Conservation (phyloP, 2,113 vertebrate genomes). For the Notothenia rossii region DNA sequence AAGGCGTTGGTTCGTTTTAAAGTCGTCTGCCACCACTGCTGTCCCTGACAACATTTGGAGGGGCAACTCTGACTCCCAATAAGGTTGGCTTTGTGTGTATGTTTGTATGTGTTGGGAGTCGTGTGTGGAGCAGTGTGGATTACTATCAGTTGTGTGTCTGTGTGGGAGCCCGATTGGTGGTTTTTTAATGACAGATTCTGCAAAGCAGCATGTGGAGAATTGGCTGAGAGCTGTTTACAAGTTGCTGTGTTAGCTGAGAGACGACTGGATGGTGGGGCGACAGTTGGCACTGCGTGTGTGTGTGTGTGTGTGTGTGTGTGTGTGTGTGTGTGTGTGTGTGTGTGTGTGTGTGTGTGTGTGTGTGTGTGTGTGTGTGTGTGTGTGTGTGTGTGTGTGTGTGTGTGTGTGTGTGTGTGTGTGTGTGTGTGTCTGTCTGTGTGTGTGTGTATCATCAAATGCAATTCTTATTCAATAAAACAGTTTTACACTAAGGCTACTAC, state of each 20-base stretch:
- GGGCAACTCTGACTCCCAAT: not conserved
- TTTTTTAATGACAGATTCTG: not conserved
- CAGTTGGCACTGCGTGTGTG: not conserved
- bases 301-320: too few species aligned
- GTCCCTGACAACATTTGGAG: not conserved
- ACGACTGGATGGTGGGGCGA: not conserved
- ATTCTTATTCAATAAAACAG: too few species aligned
- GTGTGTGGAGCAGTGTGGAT: not conserved
- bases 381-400: too few species aligned
- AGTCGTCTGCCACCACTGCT: not conserved
- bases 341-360: too few species aligned
- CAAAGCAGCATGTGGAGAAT: constrained; percentile 32
- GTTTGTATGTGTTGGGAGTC: not conserved
- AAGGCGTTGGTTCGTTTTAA: not conserved
- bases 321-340: too few species aligned
- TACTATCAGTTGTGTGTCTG: not conserved
- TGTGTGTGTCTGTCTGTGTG: too few species aligned
- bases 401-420: too few species aligned
- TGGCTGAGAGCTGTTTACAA: constrained; percentile 26
- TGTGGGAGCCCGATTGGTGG: not conserved
- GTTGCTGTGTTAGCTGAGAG: constrained; percentile 33
- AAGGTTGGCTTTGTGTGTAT: not conserved
- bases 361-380: too few species aligned
- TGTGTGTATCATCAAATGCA: not conserved
- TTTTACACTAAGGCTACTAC: too few species aligned